phyloP scores from a whole-genome alignment of 2,888 invertebrate genomes.

The Agapostemon virescens region DNA sequence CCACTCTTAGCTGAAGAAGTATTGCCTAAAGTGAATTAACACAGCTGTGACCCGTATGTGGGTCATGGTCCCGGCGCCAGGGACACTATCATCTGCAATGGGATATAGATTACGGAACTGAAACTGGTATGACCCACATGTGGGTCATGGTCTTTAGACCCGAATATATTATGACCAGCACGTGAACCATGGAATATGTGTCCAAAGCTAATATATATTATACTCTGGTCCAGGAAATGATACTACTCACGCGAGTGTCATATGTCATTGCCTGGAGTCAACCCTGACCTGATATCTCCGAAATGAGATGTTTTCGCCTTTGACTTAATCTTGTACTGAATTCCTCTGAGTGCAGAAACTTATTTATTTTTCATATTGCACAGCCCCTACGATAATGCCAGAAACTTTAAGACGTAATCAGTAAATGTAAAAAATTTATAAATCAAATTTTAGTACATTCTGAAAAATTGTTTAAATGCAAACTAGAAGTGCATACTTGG shows the following conservation, averaged over 20 bases:
- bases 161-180: background rate
- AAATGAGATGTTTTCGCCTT: background rate
- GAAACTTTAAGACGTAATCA: background rate
- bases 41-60: slow-evolving; percentile 7
- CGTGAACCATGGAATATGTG: background rate
- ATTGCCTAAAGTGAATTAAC: slow-evolving; percentile 2
- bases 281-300: background rate
- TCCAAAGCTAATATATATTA: background rate
- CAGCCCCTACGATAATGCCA: background rate
- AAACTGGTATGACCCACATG: slow-evolving; percentile 8
- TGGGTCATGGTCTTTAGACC: background rate
- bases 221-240: background rate
- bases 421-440: background rate
- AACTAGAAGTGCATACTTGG: background rate
- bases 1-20: background rate
- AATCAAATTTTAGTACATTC: background rate
- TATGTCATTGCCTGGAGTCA: background rate
- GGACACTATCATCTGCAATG: background rate
- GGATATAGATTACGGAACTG: slow-evolving; percentile 3
- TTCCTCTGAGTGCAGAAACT: background rate
- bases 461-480: background rate
- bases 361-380: background rate
- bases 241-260: background rate
- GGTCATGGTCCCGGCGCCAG: slow-evolving; percentile 5
- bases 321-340: background rate